Evolutionary conservation across 2,888 invertebrate genomes (phyloP).

Genomic region (Athalia rosae): DNA sequence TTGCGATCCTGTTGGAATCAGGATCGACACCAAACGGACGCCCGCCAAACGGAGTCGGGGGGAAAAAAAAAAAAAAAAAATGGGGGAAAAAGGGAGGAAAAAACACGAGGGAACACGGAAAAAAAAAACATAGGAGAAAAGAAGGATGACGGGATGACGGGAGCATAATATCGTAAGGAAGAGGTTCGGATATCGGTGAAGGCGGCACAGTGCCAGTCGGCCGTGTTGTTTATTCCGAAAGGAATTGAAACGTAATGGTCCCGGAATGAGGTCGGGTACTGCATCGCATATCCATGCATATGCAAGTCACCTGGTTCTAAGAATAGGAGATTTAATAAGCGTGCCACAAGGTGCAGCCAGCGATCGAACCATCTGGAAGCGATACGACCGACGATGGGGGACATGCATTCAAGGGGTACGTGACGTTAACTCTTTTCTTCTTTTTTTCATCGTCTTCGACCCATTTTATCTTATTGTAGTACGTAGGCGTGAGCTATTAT

Average conservation of each 20-base stretch:
- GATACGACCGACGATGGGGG: conserved; percentile 2
- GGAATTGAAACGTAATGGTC: conserved; percentile 23
- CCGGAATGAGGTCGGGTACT: conserved; percentile 2
- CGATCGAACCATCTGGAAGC: background rate
- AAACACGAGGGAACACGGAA: background rate
- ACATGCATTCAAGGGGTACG: no score
- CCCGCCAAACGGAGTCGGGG: background rate
- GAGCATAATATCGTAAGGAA: background rate
- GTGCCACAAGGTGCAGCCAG: background rate
- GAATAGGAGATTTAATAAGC: background rate
- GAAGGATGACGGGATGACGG: background rate
- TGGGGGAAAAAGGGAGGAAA: background rate
- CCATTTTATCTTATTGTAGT: no score
- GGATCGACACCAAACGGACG: conserved; percentile 40
- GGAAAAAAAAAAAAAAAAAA: conserved; percentile 1
- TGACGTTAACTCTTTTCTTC: no score
- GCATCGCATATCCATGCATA: conserved; percentile 2
- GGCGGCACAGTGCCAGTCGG: conserved; percentile 23
- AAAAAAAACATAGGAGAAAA: background rate
- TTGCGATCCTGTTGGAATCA: conserved; percentile 37
- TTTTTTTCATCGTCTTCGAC: no score
- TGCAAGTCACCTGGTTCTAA: background rate
- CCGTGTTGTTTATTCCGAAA: conserved; percentile 20
- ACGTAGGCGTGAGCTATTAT: no score
- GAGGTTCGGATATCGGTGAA: background rate